Evolutionary conservation across 2,113 vertebrate genomes (phyloP), one percentile per base, ranked within the genome.

Genomic region (Equus przewalskii): DNA sequence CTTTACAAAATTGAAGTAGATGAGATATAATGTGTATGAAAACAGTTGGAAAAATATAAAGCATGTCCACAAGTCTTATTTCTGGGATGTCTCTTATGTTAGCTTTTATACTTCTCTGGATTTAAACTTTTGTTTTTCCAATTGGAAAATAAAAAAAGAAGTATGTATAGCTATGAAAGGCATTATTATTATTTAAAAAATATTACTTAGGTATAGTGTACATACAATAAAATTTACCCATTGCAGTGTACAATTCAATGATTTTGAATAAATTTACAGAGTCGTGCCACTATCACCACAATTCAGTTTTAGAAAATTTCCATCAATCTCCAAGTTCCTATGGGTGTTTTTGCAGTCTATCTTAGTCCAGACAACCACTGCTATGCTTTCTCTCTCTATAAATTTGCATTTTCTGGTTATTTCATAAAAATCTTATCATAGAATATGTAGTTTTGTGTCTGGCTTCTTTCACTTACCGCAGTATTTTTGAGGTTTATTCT

Each of bases 221-320:
- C 10, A 36, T 69, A 33, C 11, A 8, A 12, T 85, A 65, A 79
- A 84, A 51, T 44, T 44, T 19, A 46, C 28, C n/a, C 19, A 46
- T 54, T 49, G 1, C 33, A 41, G 4, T 46, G 13, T 56, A 81
- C 30, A 89, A 15, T 26, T 70, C 12, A 69, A 0, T 86, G 26
- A 69, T 65, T 89, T 60, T 69, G 36, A 54, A 70, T 93, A 75
- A 72, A 60, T 78, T 51, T 54, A 10, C 49, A 22, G n/a, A 92
- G 2, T 64, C 79, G 67, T 41, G 13, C 2, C 60, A 26, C 70
- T n/a, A 15, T 64, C 2, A 26, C 10, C 69, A 65, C 9, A 54
- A 58, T 92, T 73, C 3, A n/a, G 18, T 92, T 89, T 81, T 89
- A 58, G 36, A 82, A 93, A 82, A 58, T 67, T 92, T 81, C 49